Conservation (phyloP, 2,888 invertebrate genomes). For the Catotricha subobsoleta region DNA sequence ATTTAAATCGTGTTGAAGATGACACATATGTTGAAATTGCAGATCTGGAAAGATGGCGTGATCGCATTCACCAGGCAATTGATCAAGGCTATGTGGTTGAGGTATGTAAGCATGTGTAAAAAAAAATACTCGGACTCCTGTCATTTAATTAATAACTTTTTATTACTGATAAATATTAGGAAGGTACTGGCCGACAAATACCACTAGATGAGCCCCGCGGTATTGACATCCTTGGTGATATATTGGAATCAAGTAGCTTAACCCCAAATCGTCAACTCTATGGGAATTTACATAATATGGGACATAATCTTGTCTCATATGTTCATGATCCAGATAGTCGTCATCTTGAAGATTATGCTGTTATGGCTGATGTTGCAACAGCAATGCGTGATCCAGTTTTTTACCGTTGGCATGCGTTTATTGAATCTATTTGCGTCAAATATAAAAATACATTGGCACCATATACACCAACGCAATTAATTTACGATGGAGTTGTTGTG, state of each 20-base stretch:
- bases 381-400: slow-evolving; percentile 25
- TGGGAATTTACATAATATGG: slow-evolving; percentile 22
- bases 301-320: slow-evolving; percentile 18
- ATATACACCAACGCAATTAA: slow-evolving; percentile 6
- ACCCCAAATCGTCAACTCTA: slow-evolving; percentile 14
- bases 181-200: slow-evolving; percentile 15
- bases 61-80: slow-evolving; percentile 54
- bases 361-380: slow-evolving; percentile 13
- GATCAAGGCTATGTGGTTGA: slow-evolving; percentile 44
- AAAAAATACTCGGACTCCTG: no score
- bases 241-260: slow-evolving; percentile 18
- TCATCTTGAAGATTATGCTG: slow-evolving; percentile 8
- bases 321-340: slow-evolving; percentile 20
- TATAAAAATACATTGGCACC: slow-evolving; percentile 20
- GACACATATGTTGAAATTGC: slow-evolving; percentile 30
- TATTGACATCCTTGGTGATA: slow-evolving; percentile 22
- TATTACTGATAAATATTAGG: no score
- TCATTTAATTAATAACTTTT: no score
- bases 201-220: slow-evolving; percentile 18
- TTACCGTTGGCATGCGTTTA: slow-evolving; percentile 23
- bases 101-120: no score
- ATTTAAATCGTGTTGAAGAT: slow-evolving; percentile 46
- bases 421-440: slow-evolving; percentile 18
- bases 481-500: slow-evolving; percentile 11
- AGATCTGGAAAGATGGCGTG: slow-evolving; percentile 57